phyloP scores from a whole-genome alignment of 37 sponge, comb jelly and placozoan species.

The Theonella swinhoei region DNA sequence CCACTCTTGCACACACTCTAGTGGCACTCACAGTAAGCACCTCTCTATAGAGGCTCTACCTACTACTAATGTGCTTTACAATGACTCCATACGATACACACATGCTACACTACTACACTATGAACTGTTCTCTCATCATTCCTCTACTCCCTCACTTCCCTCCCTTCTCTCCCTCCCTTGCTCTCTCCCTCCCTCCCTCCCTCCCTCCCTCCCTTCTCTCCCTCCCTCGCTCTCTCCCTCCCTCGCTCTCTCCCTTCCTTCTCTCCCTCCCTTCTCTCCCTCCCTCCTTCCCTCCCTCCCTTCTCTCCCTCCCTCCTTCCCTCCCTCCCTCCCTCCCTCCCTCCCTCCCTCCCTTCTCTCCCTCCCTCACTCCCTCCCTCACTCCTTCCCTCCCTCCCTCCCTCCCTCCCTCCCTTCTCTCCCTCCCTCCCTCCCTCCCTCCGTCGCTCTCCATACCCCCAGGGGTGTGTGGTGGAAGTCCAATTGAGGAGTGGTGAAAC shows the following conservation, averaged over 20 bases:
- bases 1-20: neutral
- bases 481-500: constrained; percentile 22
- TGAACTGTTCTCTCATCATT: too few species aligned
- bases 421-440: neutral
- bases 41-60: too few species aligned
- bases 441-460: neutral
- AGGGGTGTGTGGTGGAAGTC: constrained; percentile 66
- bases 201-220: constrained; percentile 5
- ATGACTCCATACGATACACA: too few species aligned
- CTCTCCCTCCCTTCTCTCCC: too few species aligned
- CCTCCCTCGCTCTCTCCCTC: too few species aligned
- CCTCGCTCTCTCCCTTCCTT: too few species aligned
- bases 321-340: neutral
- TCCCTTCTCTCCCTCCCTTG: too few species aligned
- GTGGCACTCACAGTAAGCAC: neutral
- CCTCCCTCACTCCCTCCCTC: too few species aligned
- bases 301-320: neutral
- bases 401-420: neutral
- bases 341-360: neutral
- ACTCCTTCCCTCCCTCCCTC: neutral
- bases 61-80: too few species aligned
- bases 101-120: too few species aligned
- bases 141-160: too few species aligned
- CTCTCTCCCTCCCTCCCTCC: constrained; percentile 9
- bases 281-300: neutral